These are phyloP conservation scores for Drepana arcuata DNA, from an alignment of 1,140 invertebrate genomes.

Conservation along the genomic window DNA sequence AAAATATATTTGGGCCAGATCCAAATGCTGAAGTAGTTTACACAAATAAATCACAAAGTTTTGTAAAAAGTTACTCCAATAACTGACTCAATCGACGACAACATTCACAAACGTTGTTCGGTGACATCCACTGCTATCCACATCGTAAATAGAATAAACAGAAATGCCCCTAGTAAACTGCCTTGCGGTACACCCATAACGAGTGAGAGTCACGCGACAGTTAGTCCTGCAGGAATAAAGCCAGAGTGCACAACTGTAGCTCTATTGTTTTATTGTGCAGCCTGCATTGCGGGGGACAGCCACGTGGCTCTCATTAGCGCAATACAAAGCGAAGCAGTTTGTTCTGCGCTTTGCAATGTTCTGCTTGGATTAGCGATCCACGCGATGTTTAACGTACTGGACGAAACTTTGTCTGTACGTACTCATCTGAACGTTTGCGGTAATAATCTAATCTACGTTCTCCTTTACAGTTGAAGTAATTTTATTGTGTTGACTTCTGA, in stretches of 20 bases:
- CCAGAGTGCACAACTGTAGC: constrained; percentile 43
- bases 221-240: constrained; percentile 60
- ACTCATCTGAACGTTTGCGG: no score
- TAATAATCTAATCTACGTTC: no score
- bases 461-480: no score
- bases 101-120: no score
- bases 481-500: no score
- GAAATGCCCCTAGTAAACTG: constrained; percentile 19
- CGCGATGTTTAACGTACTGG: constrained; percentile 49
- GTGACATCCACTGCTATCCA: constrained; percentile 12
- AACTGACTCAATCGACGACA: no score
- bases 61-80: no score
- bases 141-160: constrained; percentile 25
- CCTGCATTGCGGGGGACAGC: constrained; percentile 66
- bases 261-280: constrained; percentile 66
- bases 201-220: constrained; percentile 51
- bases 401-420: constrained; percentile 49
- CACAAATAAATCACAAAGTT: no score
- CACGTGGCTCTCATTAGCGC: constrained; percentile 68
- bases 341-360: constrained; percentile 62
- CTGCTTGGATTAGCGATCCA: constrained; percentile 54
- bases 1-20: no score
- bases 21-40: no score
- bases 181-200: constrained; percentile 36
- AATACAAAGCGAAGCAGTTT: constrained; percentile 64